Conservation (phyloP, 2,888 invertebrate species). For the Acanthoscelides obtectus region DNA sequence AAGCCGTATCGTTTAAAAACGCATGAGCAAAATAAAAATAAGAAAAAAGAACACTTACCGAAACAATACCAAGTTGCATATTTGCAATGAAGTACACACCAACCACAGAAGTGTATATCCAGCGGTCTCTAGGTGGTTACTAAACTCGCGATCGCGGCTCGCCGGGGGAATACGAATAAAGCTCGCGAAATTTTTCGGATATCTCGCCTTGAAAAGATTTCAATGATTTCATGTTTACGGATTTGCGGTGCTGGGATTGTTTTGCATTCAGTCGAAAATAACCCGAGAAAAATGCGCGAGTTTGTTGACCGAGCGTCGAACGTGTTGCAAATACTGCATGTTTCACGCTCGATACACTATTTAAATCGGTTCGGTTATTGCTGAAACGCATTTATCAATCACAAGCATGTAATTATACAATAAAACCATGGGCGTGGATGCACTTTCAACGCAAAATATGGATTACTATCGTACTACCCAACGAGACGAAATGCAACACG, state of each 20-base stretch:
- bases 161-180: not conserved
- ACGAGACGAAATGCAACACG: too few relatives aligned
- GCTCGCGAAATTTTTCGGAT: not conserved
- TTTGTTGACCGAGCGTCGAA: not conserved
- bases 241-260: not conserved
- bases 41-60: slow-evolving; percentile 20
- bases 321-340: not conserved
- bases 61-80: slow-evolving; percentile 26
- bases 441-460: too few relatives aligned
- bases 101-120: not conserved
- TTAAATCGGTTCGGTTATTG: not conserved
- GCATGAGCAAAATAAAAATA: too few relatives aligned
- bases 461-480: too few relatives aligned
- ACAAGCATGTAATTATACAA: not conserved
- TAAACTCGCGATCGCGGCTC: not conserved
- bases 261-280: not conserved
- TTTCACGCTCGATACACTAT: not conserved
- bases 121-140: not conserved
- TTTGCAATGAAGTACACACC: not conserved
- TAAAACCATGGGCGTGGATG: not conserved
- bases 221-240: not conserved
- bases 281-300: not conserved
- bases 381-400: not conserved
- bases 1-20: too few relatives aligned
- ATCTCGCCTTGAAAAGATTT: not conserved